Conservation (phyloP, 2,797 vertebrate genomes). For the Poecile montanus region DNA sequence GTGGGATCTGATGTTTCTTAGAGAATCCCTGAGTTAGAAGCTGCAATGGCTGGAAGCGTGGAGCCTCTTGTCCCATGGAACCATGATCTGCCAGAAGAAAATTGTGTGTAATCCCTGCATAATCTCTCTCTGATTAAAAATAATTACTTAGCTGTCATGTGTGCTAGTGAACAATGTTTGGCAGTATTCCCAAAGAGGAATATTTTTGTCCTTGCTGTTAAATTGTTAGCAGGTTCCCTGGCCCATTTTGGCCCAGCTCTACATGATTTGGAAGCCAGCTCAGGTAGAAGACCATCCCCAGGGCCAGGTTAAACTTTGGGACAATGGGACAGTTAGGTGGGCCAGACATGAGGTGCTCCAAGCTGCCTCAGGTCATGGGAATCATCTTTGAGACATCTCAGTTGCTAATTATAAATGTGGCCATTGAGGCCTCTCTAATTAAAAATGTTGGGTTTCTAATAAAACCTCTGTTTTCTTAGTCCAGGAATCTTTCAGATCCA, state of each 20-base stretch:
- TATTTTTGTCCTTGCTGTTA: neutral
- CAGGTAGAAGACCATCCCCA: neutral
- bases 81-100: neutral
- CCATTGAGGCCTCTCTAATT: neutral
- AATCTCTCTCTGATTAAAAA: neutral
- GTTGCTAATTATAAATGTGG: neutral
- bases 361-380: neutral
- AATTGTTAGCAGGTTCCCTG: neutral
- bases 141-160: neutral
- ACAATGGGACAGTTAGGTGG: neutral
- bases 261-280: neutral
- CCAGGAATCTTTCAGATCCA: neutral
- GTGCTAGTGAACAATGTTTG: neutral
- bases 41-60: neutral
- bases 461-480: neutral
- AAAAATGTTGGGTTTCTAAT: neutral
- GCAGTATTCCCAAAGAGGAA: neutral
- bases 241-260: neutral
- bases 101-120: neutral
- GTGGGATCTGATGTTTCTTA: neutral
- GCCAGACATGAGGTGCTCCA: rapidly evolving
- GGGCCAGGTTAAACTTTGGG: neutral
- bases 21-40: neutral
- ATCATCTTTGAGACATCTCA: neutral
- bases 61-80: neutral